These are phyloP conservation scores for Tridacna gigas DNA, from an alignment of 2,888 invertebrate species.

Conservation along the genomic window DNA sequence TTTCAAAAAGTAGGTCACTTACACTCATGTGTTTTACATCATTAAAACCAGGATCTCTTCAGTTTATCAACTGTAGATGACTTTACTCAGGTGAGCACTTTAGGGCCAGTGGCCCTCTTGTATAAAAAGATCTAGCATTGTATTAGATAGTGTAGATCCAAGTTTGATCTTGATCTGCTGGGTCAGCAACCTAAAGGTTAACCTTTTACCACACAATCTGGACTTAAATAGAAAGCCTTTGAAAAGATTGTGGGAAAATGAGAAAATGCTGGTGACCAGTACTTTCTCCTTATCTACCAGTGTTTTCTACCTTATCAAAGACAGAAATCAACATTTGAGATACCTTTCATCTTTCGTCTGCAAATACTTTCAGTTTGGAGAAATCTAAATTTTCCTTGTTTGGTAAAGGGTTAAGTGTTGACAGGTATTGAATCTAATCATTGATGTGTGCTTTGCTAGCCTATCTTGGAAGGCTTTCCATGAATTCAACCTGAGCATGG, in stretches of 20 bases:
- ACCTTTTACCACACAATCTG: no score
- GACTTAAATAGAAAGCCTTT: background rate
- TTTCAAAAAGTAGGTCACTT: no score
- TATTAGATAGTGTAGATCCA: no score
- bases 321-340: background rate
- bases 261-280: background rate
- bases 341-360: background rate
- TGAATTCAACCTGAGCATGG: no score
- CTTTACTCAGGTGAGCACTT: no score
- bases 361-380: background rate
- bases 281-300: background rate
- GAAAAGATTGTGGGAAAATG: background rate
- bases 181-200: no score
- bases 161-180: no score
- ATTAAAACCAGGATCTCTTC: no score
- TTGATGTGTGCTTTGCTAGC: slow-evolving; percentile 5
- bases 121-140: no score
- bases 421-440: slow-evolving; percentile 6
- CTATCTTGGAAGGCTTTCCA: slow-evolving; percentile 16
- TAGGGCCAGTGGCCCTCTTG: no score
- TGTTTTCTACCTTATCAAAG: background rate
- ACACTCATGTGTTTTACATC: no score
- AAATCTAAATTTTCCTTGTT: background rate
- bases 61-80: no score
- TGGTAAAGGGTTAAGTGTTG: background rate